Evolutionary conservation across 2,113 vertebrate species (phyloP).

Genomic region (Catharus fuscescens): DNA sequence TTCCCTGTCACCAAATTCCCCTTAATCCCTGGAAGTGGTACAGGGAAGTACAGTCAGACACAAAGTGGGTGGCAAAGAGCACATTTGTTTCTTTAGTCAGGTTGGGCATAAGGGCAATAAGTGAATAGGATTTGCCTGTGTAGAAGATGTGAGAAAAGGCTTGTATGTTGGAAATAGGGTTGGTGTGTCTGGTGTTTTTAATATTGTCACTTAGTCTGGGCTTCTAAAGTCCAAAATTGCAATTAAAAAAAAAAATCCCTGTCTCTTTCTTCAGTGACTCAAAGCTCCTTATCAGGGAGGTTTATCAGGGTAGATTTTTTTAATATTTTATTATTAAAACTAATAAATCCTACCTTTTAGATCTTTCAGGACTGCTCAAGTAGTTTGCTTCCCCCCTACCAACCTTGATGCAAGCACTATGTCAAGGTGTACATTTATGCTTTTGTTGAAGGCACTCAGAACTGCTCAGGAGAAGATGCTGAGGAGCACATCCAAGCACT

Average conservation of each 20-base stretch:
- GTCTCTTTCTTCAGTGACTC: neutral
- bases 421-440: neutral
- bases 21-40: neutral
- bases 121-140: neutral
- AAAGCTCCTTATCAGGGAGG: neutral
- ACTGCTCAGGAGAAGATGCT: neutral
- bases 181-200: constrained; percentile 61
- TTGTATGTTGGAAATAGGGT: neutral
- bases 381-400: neutral
- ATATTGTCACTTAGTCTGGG: constrained; percentile 8
- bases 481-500: rapidly evolving
- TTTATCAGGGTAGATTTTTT: constrained; percentile 14
- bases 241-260: neutral
- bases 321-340: constrained; percentile 41
- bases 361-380: neutral
- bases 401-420: neutral
- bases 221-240: constrained; percentile 18
- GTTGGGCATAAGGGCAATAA: neutral
- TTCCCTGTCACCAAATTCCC: neutral
- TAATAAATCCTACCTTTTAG: constrained; percentile 33
- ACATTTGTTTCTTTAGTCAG: neutral
- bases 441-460: neutral
- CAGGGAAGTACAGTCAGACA: neutral
- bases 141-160: neutral
- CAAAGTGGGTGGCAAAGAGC: neutral